A percentile compares a stretch with the other conserved stretches of the same genome.
Conservation (phyloP, 2,888 invertebrate species). For the Tetramorium bicarinatum region DNA sequence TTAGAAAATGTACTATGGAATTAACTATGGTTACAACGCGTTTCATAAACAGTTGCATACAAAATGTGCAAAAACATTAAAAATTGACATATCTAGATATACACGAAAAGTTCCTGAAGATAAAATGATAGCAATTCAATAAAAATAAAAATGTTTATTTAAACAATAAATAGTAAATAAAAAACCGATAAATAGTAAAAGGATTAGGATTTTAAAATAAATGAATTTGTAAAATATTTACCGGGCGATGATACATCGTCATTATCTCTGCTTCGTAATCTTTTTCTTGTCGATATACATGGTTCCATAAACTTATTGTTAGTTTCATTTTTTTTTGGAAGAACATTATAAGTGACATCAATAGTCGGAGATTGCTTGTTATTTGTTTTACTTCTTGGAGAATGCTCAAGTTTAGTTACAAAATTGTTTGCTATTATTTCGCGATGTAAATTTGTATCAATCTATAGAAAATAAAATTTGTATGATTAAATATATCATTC, state of each 20-base stretch:
- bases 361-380: conserved; percentile 65
- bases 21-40: conserved; percentile 18
- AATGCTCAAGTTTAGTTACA: conserved; percentile 81
- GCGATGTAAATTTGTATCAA: conserved; percentile 43
- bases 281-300: conserved; percentile 78
- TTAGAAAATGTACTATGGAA: conserved; percentile 65
- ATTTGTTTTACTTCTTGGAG: conserved; percentile 76
- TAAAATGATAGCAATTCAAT: not conserved
- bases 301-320: conserved; percentile 75
- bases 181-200: not conserved
- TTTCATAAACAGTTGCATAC: conserved; percentile 17
- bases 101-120: not conserved
- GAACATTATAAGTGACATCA: conserved; percentile 69
- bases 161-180: not conserved
- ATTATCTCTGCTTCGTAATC: conserved; percentile 79
- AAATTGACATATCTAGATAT: not conserved
- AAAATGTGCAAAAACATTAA: conserved; percentile 18
- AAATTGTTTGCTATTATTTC: conserved; percentile 74
- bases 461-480: conserved; percentile 42
- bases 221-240: conserved; percentile 68
- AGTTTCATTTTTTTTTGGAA: conserved; percentile 73
- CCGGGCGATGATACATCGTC: conserved; percentile 80
- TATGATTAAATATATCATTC: conserved; percentile 21
- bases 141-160: conserved; percentile 2
- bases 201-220: not conserved